Conservation (phyloP, 1,140 invertebrate species). For the Popillia japonica region DNA sequence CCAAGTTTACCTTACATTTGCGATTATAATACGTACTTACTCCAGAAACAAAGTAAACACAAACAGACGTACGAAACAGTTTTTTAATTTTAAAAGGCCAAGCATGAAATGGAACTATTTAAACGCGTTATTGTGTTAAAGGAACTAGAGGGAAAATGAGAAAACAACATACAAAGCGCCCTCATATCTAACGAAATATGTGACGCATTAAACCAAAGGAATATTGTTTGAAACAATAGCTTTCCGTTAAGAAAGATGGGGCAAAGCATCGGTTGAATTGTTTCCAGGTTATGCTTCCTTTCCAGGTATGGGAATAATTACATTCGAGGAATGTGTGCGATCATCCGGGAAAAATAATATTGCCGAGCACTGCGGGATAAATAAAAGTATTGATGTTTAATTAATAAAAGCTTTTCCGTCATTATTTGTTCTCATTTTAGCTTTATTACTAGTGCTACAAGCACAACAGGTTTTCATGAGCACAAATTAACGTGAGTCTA, state of each 20-base stretch:
- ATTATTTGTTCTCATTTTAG: too few relatives aligned
- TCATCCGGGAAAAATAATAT: too few relatives aligned
- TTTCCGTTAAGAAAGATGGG: not conserved
- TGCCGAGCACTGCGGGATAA: too few relatives aligned
- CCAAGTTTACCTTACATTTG: slow-evolving; percentile 1
- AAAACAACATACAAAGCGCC: not conserved
- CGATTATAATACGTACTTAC: not conserved
- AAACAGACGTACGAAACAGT: not conserved
- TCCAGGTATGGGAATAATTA: not conserved
- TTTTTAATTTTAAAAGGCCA: slow-evolving; percentile 6
- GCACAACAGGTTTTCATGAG: too few relatives aligned
- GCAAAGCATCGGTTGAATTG: not conserved
- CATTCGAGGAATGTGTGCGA: not conserved
- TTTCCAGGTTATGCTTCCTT: not conserved
- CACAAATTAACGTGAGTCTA: too few relatives aligned
- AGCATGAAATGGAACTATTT: slow-evolving; percentile 11
- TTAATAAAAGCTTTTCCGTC: too few relatives aligned
- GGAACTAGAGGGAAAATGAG: not conserved
- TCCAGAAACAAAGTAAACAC: not conserved
- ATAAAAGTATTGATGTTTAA: too few relatives aligned
- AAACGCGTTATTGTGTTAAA: not conserved
- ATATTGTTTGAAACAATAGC: not conserved
- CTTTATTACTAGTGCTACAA: too few relatives aligned
- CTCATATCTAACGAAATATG: not conserved
- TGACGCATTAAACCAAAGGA: not conserved